Percentiles rank a stretch among this genome's conserved stretches.
Evolutionary conservation across 2,113 vertebrate genomes (phyloP).

Genomic region (Bos javanicus): DNA sequence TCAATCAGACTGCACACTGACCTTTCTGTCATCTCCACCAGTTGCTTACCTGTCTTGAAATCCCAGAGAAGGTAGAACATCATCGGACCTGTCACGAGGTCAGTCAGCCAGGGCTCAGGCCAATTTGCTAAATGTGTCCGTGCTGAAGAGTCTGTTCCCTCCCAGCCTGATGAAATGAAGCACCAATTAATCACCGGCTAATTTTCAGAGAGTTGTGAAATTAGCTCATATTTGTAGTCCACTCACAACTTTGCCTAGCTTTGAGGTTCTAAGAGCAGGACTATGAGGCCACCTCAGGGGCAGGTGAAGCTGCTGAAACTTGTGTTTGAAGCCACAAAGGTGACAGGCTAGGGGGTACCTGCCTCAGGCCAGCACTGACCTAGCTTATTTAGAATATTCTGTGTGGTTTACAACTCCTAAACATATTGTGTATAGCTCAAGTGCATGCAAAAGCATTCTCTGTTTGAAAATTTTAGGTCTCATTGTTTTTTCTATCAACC

Average conservation of each 20-base stretch:
- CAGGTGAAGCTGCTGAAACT: background rate
- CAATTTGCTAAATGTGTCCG: slow-evolving; percentile 53
- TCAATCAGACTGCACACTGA: slow-evolving; percentile 51
- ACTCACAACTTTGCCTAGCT: background rate
- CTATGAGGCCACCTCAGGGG: background rate
- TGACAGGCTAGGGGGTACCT: background rate
- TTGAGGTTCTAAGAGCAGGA: background rate
- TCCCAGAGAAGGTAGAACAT: slow-evolving; percentile 18
- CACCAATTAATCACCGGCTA: slow-evolving; percentile 29
- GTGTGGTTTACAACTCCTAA: background rate
- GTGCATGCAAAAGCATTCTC: background rate
- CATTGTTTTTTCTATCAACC: background rate
- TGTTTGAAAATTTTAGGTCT: background rate
- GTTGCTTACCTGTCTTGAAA: slow-evolving; percentile 58
- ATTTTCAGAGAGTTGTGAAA: background rate
- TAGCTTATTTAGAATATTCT: background rate
- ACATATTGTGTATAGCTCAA: background rate
- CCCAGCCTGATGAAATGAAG: slow-evolving; percentile 17
- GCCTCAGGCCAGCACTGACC: background rate
- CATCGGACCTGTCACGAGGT: slow-evolving; percentile 43
- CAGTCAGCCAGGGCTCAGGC: background rate
- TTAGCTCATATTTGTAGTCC: background rate
- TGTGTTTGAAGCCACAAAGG: background rate
- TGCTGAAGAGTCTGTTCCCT: slow-evolving; percentile 25
- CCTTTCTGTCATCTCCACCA: slow-evolving; percentile 53